Conservation (phyloP, 2,113 vertebrate genomes). For the Plecotus auritus region DNA sequence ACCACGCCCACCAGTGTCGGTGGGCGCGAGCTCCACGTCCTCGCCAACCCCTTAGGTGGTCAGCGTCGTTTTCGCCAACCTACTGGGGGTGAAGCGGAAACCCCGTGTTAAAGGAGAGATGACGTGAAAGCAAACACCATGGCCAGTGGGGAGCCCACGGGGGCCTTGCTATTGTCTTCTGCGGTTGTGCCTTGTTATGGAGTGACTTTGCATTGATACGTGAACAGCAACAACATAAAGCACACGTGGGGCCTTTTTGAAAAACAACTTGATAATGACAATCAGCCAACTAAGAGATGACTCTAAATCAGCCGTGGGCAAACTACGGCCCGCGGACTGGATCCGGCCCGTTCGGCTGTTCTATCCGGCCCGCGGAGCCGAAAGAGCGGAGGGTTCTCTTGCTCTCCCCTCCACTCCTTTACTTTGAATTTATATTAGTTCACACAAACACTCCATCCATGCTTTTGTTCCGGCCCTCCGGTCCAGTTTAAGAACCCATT, state of each 20-base stretch:
- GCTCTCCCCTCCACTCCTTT: no score
- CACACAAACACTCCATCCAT: no score
- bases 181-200: background rate
- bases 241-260: background rate
- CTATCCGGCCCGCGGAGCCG: no score
- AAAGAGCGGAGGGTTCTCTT: no score
- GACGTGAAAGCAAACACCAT: accelerated
- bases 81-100: background rate
- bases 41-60: background rate
- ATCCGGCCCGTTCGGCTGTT: no score
- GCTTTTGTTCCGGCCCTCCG: no score
- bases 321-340: no score
- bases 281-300: background rate
- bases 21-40: background rate
- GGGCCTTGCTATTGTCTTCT: background rate
- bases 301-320: no score
- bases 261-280: background rate
- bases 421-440: no score
- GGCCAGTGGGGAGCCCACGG: accelerated
- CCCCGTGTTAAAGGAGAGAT: background rate
- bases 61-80: background rate
- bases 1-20: background rate
- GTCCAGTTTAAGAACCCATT: no score
- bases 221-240: background rate
- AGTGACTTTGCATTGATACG: background rate